A percentile compares a stretch with the other conserved stretches of the same genome.
These are phyloP conservation scores for Natator depressus DNA, from an alignment of 2,113 vertebrate genomes.

Conservation along the genomic window DNA sequence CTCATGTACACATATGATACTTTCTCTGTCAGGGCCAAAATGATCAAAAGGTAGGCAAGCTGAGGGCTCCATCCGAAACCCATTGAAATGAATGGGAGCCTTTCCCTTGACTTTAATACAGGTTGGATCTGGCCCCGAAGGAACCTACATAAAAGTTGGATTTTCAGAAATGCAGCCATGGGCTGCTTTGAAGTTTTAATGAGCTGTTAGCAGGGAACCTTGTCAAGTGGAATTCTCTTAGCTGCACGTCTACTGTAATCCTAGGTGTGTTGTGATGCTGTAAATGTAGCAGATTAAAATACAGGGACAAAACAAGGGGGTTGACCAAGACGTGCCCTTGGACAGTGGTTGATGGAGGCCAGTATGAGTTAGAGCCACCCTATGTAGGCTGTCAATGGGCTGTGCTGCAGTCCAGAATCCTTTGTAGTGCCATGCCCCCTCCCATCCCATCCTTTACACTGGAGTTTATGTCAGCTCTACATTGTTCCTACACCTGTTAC, in stretches of 20 bases:
- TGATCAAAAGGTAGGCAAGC: neutral
- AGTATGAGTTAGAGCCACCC: no score
- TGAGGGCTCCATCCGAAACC: neutral
- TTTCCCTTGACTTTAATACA: neutral
- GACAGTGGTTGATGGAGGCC: neutral
- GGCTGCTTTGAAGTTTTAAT: neutral
- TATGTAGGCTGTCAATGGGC: neutral
- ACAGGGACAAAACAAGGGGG: neutral
- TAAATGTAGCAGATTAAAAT: neutral
- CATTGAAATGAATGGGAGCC: neutral
- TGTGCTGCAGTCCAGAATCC: neutral
- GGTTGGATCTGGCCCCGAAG: neutral
- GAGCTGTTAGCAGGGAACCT: neutral
- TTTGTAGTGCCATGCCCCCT: fast-evolving
- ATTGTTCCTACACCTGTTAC: neutral
- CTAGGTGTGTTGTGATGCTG: neutral
- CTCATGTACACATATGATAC: neutral
- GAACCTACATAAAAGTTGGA: neutral
- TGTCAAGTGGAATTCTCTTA: neutral
- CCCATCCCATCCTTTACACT: neutral
- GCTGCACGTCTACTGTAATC: neutral
- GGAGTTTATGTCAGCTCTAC: neutral
- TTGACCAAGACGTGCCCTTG: neutral
- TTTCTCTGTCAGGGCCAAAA: neutral
- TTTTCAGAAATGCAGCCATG: neutral